These are phyloP conservation scores for Siphamia tubifer DNA, from an alignment of 2,113 vertebrate genomes.

Conservation along the genomic window DNA sequence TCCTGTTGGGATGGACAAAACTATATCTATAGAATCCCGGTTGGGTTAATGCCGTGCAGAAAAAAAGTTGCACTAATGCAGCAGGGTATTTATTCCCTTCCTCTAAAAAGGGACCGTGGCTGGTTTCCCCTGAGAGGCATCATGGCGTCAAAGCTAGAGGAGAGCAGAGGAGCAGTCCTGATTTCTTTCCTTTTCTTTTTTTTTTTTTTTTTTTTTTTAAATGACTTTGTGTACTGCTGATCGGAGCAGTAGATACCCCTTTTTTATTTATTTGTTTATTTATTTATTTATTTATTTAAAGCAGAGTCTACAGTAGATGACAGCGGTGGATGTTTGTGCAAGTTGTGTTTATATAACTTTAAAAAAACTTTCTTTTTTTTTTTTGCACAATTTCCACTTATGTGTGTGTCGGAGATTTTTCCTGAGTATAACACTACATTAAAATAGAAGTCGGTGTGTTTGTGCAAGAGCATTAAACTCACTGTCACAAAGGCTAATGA, in stretches of 20 bases:
- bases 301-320: background rate
- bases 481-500: slow-evolving; percentile 46
- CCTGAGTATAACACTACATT: background rate
- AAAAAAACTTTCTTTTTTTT: no score
- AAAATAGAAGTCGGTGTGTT: background rate
- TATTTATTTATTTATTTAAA: no score
- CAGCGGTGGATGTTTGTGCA: background rate
- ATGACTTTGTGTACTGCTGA: slow-evolving; percentile 29
- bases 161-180: slow-evolving; percentile 30
- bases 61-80: slow-evolving; percentile 14
- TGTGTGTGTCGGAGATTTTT: background rate
- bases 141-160: no score
- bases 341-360: slow-evolving; percentile 11
- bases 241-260: slow-evolving; percentile 23
- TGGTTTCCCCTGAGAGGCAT: slow-evolving; percentile 41
- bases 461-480: background rate
- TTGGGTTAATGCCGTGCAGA: slow-evolving; percentile 29
- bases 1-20: slow-evolving; percentile 64
- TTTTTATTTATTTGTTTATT: no score
- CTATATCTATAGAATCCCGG: slow-evolving; percentile 23
- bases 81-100: slow-evolving; percentile 25
- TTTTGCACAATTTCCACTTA: background rate
- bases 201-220: slow-evolving; percentile 18
- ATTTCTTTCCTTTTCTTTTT: slow-evolving; percentile 1
- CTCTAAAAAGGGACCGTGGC: slow-evolving; percentile 9